Evolutionary conservation across 2,113 vertebrate species (phyloP).

Genomic region (Ageneiosus marmoratus): DNA sequence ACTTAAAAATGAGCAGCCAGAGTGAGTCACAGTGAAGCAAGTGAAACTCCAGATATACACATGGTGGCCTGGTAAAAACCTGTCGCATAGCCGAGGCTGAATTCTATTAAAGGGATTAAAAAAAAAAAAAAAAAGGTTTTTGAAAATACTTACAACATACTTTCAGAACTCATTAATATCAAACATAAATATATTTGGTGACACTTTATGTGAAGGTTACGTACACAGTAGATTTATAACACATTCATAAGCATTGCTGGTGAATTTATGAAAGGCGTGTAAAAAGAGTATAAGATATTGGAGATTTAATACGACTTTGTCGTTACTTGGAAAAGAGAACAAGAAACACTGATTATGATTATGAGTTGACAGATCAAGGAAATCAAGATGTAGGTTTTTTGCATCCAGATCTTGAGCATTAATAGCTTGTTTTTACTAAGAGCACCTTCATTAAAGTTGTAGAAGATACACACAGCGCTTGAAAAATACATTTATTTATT

Average conservation of each 20-base stretch:
- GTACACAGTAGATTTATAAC: not conserved
- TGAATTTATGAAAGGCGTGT: not conserved
- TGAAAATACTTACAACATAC: not conserved
- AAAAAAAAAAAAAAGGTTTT: not conserved
- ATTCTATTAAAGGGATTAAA: not conserved
- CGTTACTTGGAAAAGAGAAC: not conserved
- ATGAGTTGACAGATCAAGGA: not conserved
- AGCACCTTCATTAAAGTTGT: not conserved
- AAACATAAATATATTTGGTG: not conserved
- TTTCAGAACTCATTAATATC: too few relatives aligned
- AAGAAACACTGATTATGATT: not conserved
- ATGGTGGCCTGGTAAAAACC: not conserved
- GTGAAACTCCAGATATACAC: slow-evolving; percentile 2
- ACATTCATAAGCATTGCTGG: not conserved
- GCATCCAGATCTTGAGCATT: not conserved
- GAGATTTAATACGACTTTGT: not conserved
- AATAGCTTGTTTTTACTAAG: not conserved
- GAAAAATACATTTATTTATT: too few relatives aligned
- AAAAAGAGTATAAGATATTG: too few relatives aligned
- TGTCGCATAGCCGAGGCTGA: not conserved
- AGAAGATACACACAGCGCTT: not conserved
- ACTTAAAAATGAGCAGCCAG: slow-evolving; percentile 26
- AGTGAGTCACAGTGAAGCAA: slow-evolving; percentile 54
- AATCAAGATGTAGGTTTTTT: too few relatives aligned
- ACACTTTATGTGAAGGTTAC: not conserved